Percentiles rank a stretch among this genome's conserved stretches.
phyloP scores from a whole-genome alignment of 2,888 invertebrate genomes.

The Dyspetes luteomarginatus region DNA sequence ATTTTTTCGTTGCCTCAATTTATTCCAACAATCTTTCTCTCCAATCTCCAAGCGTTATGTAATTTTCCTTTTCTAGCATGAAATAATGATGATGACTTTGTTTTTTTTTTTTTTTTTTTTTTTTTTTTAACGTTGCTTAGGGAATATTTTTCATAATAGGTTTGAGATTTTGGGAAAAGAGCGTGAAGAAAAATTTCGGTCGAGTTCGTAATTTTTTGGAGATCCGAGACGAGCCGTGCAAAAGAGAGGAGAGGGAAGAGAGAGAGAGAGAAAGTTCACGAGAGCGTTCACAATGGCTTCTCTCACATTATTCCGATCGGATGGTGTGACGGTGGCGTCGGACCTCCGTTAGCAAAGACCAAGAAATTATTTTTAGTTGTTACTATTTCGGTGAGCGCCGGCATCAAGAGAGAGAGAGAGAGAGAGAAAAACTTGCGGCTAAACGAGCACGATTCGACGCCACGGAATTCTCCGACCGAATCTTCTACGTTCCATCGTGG shows the following conservation, averaged over 20 bases:
- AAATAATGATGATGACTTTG: slow-evolving; percentile 16
- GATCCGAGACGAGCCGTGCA: not conserved
- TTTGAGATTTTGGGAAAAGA: not conserved
- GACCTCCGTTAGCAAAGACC: slow-evolving; percentile 27
- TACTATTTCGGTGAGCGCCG: slow-evolving; percentile 65
- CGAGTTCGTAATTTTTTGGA: not conserved
- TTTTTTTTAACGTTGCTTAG: not conserved
- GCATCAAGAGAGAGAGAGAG: slow-evolving; percentile 13
- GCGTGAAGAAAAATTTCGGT: not conserved
- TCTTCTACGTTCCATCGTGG: slow-evolving; percentile 27
- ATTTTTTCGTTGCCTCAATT: not conserved
- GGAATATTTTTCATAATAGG: not conserved
- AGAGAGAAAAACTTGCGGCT: not conserved
- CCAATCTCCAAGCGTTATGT: not conserved
- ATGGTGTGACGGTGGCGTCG: slow-evolving; percentile 75
- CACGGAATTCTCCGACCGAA: slow-evolving; percentile 42
- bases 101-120: not conserved
- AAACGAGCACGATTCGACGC: slow-evolving; percentile 38
- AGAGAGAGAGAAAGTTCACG: not conserved
- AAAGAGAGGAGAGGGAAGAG: not conserved
- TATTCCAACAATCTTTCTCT: slow-evolving; percentile 2
- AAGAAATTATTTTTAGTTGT: slow-evolving; percentile 66
- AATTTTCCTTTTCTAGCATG: not conserved
- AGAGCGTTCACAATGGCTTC: slow-evolving; percentile 73
- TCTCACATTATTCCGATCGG: slow-evolving; percentile 75